Evolutionary conservation across 1,140 invertebrate species (phyloP).

Genomic region (Medauroidea extradentata): DNA sequence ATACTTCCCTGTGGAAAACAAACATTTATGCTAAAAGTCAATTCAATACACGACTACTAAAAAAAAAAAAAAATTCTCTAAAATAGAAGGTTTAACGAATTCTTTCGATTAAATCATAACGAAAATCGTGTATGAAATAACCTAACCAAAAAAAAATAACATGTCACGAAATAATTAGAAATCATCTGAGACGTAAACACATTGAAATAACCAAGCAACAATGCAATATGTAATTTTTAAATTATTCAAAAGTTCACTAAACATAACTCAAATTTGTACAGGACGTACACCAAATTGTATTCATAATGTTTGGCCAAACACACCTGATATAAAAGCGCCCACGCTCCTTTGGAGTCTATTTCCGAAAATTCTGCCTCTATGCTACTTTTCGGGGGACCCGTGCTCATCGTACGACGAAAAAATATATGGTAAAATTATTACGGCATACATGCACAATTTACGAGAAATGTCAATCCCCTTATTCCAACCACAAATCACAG

Average conservation of each 20-base stretch:
- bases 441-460: no score
- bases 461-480: no score
- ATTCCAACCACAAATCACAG: no score
- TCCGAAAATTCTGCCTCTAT: slow-evolving; percentile 64
- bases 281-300: no score
- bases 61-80: no score
- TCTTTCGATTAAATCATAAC: no score
- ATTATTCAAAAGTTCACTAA: background rate
- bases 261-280: background rate
- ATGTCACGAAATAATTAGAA: background rate
- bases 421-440: no score
- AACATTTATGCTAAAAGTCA: no score
- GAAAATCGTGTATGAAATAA: background rate
- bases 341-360: slow-evolving; percentile 56
- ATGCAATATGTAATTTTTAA: background rate
- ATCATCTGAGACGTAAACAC: background rate
- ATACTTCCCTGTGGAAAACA: no score
- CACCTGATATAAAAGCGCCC: slow-evolving; percentile 63
- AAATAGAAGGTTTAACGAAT: no score
- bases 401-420: slow-evolving; percentile 14
- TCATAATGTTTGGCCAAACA: no score
- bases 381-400: slow-evolving; percentile 43
- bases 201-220: background rate
- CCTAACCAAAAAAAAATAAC: background rate
- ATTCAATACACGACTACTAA: no score